phyloP scores from a whole-genome alignment of 2,888 invertebrate species.

The Clistopyga incitator region DNA sequence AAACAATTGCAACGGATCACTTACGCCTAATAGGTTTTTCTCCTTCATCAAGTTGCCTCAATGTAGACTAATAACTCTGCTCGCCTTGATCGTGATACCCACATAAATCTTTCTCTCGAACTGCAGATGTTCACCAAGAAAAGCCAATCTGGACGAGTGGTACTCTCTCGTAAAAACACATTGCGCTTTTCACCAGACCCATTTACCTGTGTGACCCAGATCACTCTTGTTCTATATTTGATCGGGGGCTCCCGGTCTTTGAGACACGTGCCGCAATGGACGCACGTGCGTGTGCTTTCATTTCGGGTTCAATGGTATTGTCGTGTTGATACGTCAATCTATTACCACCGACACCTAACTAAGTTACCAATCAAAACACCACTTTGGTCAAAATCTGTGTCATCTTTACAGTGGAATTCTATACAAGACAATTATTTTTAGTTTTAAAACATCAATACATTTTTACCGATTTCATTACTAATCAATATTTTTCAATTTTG shows the following conservation, averaged over 20 bases:
- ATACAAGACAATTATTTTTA: too few species aligned
- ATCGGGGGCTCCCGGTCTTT: constrained; percentile 7
- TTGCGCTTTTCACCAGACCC: constrained; percentile 68
- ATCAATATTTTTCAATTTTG: too few species aligned
- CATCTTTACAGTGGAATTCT: too few species aligned
- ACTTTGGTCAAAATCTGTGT: too few species aligned
- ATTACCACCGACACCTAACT: too few species aligned
- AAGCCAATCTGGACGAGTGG: constrained; percentile 23
- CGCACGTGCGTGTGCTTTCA: background rate
- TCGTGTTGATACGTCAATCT: too few species aligned
- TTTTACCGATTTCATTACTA: too few species aligned
- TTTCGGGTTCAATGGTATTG: background rate
- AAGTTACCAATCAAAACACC: too few species aligned
- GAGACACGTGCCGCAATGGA: background rate
- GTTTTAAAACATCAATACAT: too few species aligned
- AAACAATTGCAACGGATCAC: background rate
- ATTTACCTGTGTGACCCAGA: constrained; percentile 63
- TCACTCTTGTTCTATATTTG: constrained; percentile 30
- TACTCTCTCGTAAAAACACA: constrained; percentile 55
- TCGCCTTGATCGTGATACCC: background rate
- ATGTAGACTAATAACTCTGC: constrained; percentile 10
- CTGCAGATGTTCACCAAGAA: constrained; percentile 35
- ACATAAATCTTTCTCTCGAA: background rate
- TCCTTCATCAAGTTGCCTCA: background rate
- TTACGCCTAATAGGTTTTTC: background rate